Base-by-base conservation (phyloP, 1,140 invertebrate species). In the Drosophila nasuta region DNA sequence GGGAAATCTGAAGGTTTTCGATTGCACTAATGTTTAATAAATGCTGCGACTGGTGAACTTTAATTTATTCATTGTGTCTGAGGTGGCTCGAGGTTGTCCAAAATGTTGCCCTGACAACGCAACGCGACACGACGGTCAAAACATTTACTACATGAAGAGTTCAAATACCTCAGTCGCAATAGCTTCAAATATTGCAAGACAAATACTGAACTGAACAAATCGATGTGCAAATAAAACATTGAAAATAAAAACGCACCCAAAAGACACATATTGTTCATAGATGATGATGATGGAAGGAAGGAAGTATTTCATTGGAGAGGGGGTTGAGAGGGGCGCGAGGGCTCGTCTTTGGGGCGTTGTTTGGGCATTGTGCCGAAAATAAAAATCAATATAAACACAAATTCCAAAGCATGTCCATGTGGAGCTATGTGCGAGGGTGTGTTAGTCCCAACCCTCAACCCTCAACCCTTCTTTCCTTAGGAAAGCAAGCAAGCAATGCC, bases 311-410 rank as follows among this genome's bases (percentile, higher is more conserved):
- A 38, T 3, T 38, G 2, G 33, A 8, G 35, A 58, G 7, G 8
- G 33, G 33, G 43, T 59, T 25, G 15, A 25, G 20, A 49, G 41
- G 30, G 38, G 41, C 28, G 8, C 15, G 25, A 33, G 60, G 30
- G 15, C 11, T 66, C 35, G 35, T 38, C 35, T 38, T 65, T 54
- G 63, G 51, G 25, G 49, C 25, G 7, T 57, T 56, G 41, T 43
- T 20, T 46, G 38, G 35, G 35, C 49, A 38, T 62, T 45, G 58
- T 38, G 48, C 25, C 49, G 13, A 54, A 60, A 41, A 54, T 35
- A 28, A 60, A 68, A 70, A 70, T 70, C 68, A 56, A 70, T 70
- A 70, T 54, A 15, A 38, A 70, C 13, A 54, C 35, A 58, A 35
- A 48, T 41, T 48, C 20, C 33, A 48, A 49, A 25, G 28, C 28